Conservation (phyloP, 64 coral and sea anemone genomes). For the Montipora efflorescens region DNA sequence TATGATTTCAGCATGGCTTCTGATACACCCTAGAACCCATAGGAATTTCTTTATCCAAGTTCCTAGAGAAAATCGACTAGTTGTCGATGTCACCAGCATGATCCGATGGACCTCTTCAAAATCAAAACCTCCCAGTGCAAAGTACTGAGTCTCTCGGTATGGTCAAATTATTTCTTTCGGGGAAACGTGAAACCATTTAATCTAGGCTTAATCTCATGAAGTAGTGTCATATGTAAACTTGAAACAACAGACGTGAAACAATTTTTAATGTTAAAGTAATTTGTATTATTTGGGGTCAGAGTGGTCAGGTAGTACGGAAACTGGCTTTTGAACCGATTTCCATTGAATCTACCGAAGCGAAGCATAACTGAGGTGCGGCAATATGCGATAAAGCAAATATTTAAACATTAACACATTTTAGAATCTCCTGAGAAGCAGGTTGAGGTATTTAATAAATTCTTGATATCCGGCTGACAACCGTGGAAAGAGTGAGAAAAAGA, state of each 20-base stretch:
- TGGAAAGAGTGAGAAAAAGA: neutral
- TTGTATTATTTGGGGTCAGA: neutral
- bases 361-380: neutral
- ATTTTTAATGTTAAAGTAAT: neutral
- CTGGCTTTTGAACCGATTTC: neutral
- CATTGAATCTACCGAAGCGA: neutral
- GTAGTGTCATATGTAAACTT: neutral
- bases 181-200: too few species aligned
- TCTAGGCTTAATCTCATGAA: too few species aligned
- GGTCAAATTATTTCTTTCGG: too few species aligned
- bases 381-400: constrained; percentile 46
- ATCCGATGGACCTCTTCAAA: too few species aligned
- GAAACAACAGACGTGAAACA: neutral
- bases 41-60: too few species aligned
- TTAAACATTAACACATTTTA: constrained; percentile 21
- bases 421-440: neutral
- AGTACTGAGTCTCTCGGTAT: too few species aligned
- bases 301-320: neutral
- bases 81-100: too few species aligned
- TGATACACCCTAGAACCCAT: too few species aligned
- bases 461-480: neutral
- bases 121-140: too few species aligned
- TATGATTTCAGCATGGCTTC: too few species aligned
- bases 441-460: neutral
- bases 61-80: too few species aligned